Base-by-base conservation (phyloP, 1,140 invertebrate genomes). In the Zeugodacus cucurbitae region DNA sequence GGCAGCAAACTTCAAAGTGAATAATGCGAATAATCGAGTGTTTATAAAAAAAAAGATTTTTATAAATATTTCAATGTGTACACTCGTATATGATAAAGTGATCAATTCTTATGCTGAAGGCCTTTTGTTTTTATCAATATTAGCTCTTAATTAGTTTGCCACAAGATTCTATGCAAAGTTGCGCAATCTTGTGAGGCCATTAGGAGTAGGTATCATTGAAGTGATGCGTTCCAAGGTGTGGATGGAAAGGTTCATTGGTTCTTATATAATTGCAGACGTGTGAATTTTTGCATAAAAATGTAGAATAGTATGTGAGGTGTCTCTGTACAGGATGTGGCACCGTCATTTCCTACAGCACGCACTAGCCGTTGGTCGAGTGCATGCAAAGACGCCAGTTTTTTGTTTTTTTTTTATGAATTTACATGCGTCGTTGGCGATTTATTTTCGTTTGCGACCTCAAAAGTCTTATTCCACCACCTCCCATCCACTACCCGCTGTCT, bases 391-490 rank as follows among this genome's bases (percentile, higher is more conserved):
- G 48, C 14, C 32, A 70, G 14, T 6, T 70, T 34, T n/a, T n/a
- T n/a, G n/a, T n/a, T n/a, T n/a, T n/a, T n/a, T n/a, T n/a, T n/a
- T 34, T 70, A 34, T 26, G 3, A 70, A 32, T 70, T 70, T 20
- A 34, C 22, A 82, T 82, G 34, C 34, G 74, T 82, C 48, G 37
- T 26, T 48, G 41, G n/a, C n/a, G 41, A 82, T 48, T 82, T 82
- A 82, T 82, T 82, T 82, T 82, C 34, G 34, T 54, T 26, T 29
- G 74, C 41, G 74, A 82, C 74, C 74, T 82, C 74, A 82, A 82
- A 82, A 82, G 74, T 82, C 74, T 44, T 41, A 3, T 82, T 37
- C n/a, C n/a, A n/a, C n/a, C n/a, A n/a, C 37, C 14, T 29, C 64
- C 29, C 64, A 82, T 20, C 58, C 26, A 26, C n/a, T 62, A 22